These are phyloP conservation scores for Thamnophis sirtalis DNA, from an alignment of 2,113 vertebrate species.

Conservation along the genomic window DNA sequence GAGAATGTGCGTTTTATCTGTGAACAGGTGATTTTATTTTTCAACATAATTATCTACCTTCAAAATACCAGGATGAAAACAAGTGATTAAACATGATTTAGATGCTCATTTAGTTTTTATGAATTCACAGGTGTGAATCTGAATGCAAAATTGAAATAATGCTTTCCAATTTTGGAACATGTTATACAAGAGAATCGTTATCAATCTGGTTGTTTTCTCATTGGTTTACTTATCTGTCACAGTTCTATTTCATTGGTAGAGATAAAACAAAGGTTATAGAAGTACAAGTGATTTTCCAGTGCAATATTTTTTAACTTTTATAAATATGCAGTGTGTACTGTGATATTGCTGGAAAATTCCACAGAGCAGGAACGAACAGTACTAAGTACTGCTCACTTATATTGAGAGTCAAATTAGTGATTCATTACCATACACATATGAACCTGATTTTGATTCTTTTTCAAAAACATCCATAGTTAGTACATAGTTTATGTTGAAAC, in stretches of 20 bases:
- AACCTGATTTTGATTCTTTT: not conserved
- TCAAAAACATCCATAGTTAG: not conserved
- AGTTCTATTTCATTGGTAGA: not conserved
- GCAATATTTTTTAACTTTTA: not conserved
- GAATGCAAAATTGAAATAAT: not conserved
- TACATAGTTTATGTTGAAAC: not conserved
- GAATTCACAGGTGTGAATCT: constrained; percentile 20
- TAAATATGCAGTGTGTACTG: not conserved
- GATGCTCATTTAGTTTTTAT: constrained; percentile 4
- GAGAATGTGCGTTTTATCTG: not conserved
- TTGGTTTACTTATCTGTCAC: not conserved
- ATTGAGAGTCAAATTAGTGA: not conserved
- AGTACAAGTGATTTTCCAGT: not conserved
- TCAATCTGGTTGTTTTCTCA: not conserved
- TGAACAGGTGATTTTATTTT: constrained; percentile 8
- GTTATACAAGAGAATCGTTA: not conserved
- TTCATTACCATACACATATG: not conserved
- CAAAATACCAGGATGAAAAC: constrained; percentile 14
- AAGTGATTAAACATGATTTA: constrained; percentile 17
- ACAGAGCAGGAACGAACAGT: not conserved
- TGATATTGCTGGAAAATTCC: not conserved
- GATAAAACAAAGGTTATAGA: not conserved
- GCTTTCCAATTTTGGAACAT: constrained; percentile 2
- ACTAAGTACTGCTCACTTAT: not conserved
- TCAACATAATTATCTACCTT: constrained; percentile 12